Base-by-base conservation (phyloP, 2,797 vertebrate genomes). In the Phalanger gymnotis region DNA sequence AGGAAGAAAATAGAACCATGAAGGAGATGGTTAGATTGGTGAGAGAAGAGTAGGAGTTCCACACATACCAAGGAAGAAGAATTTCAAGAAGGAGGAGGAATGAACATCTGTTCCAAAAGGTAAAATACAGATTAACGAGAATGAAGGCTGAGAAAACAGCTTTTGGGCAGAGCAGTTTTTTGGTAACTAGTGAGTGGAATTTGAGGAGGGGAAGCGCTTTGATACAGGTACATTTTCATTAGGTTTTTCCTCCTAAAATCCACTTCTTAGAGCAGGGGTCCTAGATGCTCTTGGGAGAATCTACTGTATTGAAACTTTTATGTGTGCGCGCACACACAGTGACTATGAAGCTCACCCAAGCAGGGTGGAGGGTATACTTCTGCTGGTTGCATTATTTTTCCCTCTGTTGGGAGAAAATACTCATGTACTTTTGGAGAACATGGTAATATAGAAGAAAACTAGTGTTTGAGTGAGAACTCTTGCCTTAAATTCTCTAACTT, bases 401-500 rank as follows among this genome's bases (percentile, higher is more conserved):
- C 52, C 22, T 22, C 19, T 28, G 4, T 66, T 34, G 13, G 58
- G 58, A 34, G 31, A 13, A 81, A 92, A 93, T 92, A 31, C 47
- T 31, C 31, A 93, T 90, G 55, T 73, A 6, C 57, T 54, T 16
- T 22, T 52, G 91, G 94, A 94, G 52, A 66, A 66, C 31, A 16
- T 66, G 81, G 52, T 73, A 91, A 57, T 54, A 55, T 2, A 25
- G 22, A 19, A 5, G 90, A 94, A 93, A 61, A 57, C 28, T 53
- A 61, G 31, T 34, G 92, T 90, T 81, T 31, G 54, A 73, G 90
- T 27, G 61, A 93, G 96, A 54, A 16, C 16, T 19, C 19, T 28
- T 91, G 40, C 47, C 93, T 95, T 96, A n/a, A 92, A 13, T 94
- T 94, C 30, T 95, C 92, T 96, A 96, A 90, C 14, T 12, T 30